These are phyloP conservation scores for Chromobotia macracanthus DNA, from an alignment of 2,797 vertebrate genomes.

Conservation along the genomic window DNA sequence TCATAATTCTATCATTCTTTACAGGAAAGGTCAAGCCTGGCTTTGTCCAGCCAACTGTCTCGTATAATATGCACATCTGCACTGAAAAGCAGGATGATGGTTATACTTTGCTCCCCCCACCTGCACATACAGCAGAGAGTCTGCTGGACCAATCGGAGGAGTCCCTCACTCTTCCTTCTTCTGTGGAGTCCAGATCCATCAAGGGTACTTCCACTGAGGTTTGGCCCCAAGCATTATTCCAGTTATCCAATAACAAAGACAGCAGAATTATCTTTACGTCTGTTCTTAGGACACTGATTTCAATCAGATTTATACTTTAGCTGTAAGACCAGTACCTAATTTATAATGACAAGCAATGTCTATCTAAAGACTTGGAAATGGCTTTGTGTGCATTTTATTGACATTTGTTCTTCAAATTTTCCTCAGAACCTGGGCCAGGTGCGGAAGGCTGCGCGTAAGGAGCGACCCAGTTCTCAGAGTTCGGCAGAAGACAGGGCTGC, in stretches of 20 bases:
- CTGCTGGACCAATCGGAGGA: slow-evolving; percentile 61
- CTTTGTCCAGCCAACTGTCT: slow-evolving; percentile 70
- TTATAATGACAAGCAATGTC: not conserved
- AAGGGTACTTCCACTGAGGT: slow-evolving; percentile 70
- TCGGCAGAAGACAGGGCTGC: slow-evolving; percentile 58
- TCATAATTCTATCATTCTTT: not conserved
- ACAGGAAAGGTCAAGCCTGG: slow-evolving; percentile 71
- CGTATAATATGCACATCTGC: slow-evolving; percentile 64
- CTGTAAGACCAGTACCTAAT: no score
- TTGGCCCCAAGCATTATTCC: not conserved
- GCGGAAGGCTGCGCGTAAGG: slow-evolving; percentile 68
- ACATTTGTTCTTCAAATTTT: slow-evolving; percentile 33
- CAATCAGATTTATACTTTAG: no score
- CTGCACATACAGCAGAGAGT: slow-evolving; percentile 35
- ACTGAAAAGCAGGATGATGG: slow-evolving; percentile 58
- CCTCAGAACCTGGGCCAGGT: slow-evolving; percentile 63
- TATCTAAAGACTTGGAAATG: not conserved
- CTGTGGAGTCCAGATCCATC: slow-evolving; percentile 46
- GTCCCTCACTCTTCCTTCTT: slow-evolving; percentile 65
- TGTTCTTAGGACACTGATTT: no score
- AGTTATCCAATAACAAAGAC: not conserved
- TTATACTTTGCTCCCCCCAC: slow-evolving; percentile 45
- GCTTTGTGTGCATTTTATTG: not conserved
- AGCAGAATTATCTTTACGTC: not conserved
- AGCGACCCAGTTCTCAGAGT: slow-evolving; percentile 63